These are phyloP conservation scores for Bos indicus DNA, from an alignment of 2,113 vertebrate species.

Conservation along the genomic window DNA sequence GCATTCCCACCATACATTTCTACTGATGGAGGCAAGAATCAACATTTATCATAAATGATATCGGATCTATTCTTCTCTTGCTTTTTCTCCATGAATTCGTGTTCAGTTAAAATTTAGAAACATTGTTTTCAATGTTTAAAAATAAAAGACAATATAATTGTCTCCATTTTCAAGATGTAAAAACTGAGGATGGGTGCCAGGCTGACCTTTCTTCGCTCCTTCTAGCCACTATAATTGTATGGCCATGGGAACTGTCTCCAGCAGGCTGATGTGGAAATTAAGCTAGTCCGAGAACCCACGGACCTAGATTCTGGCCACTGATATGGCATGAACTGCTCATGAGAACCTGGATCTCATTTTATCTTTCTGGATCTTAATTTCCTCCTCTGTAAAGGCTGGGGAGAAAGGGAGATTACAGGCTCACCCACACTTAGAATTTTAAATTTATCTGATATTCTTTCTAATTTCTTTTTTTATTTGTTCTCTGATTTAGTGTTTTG, in stretches of 20 bases:
- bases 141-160: background rate
- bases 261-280: rapidly evolving
- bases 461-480: background rate
- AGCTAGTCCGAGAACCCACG: background rate
- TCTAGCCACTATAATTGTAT: rapidly evolving
- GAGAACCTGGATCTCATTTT: background rate
- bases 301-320: background rate
- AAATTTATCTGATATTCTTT: background rate
- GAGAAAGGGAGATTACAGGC: background rate
- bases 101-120: background rate
- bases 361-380: background rate
- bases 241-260: rapidly evolving
- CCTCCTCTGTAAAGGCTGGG: background rate
- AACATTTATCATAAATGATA: background rate
- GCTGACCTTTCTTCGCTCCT: background rate
- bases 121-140: background rate
- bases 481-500: background rate
- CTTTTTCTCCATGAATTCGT: background rate
- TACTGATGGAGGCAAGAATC: background rate
- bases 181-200: background rate
- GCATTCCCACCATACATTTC: background rate
- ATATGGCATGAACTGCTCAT: background rate
- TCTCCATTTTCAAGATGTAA: background rate
- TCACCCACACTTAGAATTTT: background rate
- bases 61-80: background rate